Evolutionary conservation across 2,888 invertebrate genomes (phyloP), one percentile per base, ranked within the genome.

Genomic region (Aromia moschata): DNA sequence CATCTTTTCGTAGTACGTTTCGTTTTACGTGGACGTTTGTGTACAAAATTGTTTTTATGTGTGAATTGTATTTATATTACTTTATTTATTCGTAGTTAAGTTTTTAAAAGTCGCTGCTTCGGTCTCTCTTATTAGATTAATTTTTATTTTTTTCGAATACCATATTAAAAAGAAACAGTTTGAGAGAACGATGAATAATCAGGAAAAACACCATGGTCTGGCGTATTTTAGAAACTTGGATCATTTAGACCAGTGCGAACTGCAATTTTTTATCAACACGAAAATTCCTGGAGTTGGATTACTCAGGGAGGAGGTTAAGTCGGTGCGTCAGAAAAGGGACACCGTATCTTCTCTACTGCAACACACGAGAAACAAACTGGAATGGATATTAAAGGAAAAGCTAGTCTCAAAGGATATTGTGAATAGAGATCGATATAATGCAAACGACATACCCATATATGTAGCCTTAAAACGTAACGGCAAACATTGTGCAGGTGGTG

Each of bases 351-450:
- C 62, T 2, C 44, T 69, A n/a, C 33, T 66, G 12, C 44, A 62
- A 30, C 66, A 65, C 47, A 65, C 60, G 11, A 45, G 52, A 15
- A 63, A 68, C 20, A 65, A 68, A 51, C 37, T 69, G 5, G 31
- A 52, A n/a, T 58, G 62, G 16, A 33, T 57, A 1, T 37, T 65
- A 4, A n/a, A 60, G 11, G 40, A 36, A 18, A 55, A 49, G 9
- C 11, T 40, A 12, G n/a, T 14, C 33, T 12, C 15, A 10, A 12
- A 20, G 14, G 16, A 55, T 36, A 31, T 17, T 40, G 41, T 44
- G 44, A 33, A 25, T 12, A 9, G 31, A 15, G 11, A 31, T n/a
- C n/a, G n/a, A n/a, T n/a, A n/a, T n/a, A 25, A 51, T 12, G 3
- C 10, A 10, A 11, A 52, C 7, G 10, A 49, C 12, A 43, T 18